Base-by-base conservation (phyloP, 2,113 vertebrate genomes). In the Ageneiosus marmoratus region DNA sequence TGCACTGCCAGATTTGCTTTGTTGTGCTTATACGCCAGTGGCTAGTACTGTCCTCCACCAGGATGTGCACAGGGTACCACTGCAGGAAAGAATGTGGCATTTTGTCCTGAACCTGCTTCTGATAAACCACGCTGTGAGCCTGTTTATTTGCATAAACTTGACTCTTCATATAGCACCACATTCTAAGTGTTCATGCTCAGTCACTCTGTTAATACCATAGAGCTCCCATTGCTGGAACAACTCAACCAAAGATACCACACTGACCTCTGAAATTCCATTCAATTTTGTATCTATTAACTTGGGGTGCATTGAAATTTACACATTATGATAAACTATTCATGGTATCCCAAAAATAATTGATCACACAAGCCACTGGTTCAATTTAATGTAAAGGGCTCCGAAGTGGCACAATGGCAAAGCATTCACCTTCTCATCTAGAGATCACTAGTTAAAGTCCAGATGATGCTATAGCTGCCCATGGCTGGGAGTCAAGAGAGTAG, bases 1-100 rank as follows among this genome's bases (percentile, higher is more conserved):
- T 74, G 37, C 41, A 79, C 81, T 88, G 87, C 84, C 85, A 88
- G 48, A 81, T 77, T 63, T 48, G 56, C 50, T 88, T 88, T 86
- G 76, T 50, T 70, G 76, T 84, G 80, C 80, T 86, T 86, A 81
- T 27, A 27, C 1, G 55, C 87, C 62, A 10, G 60, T 41, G 77
- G 85, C 80, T 80, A 82, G 29, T 53, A 74, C 77, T 56, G 37
- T 58, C 82, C 58, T 82, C 70, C 50, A 80, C 41, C 56, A 63
- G 58, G 62, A 82, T 32, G 48, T 70, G 60, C 41, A 83, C n/a
- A 72, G 56, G 29, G n/a, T 63, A 67, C 51, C 62, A 41, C 75
- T 69, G 53, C 29, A 70, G 51, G 44, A 69, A 65, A 62, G 55
- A 24, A 78, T 27, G 51, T 34, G 41, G 63, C 69, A 44, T 79